These are phyloP conservation scores for Cheilosia soror DNA, from an alignment of 2,888 invertebrate genomes.

Conservation along the genomic window DNA sequence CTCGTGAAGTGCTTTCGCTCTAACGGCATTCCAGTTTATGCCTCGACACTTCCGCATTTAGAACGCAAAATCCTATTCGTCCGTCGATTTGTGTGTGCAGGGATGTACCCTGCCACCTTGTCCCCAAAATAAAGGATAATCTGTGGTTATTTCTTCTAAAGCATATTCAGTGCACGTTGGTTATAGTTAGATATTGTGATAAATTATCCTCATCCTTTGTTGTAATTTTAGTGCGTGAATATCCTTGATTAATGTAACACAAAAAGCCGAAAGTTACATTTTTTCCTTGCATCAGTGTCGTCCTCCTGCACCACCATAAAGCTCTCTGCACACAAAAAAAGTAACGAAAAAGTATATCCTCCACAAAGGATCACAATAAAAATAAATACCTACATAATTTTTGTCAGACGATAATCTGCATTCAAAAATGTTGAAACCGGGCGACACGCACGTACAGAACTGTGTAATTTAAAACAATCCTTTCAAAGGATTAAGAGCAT, in stretches of 20 bases:
- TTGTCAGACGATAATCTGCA: conserved; percentile 9
- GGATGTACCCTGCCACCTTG: conserved; percentile 46
- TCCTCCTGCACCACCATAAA: conserved; percentile 55
- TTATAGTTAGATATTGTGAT: conserved; percentile 39
- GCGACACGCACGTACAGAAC: conserved; percentile 30
- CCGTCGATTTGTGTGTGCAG: conserved; percentile 54
- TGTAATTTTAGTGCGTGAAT: background rate
- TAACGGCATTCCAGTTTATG: conserved; percentile 76
- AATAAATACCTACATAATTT: conserved; percentile 6
- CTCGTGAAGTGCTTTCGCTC: conserved; percentile 75
- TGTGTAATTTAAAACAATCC: conserved; percentile 40
- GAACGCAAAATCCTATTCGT: conserved; percentile 67
- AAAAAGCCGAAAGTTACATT: conserved; percentile 36
- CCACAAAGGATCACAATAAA: conserved; percentile 54
- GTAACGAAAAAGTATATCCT: conserved; percentile 39
- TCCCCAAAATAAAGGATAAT: conserved; percentile 42
- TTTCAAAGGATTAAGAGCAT: conserved; percentile 15
- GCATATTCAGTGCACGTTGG: background rate
- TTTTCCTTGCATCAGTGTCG: conserved; percentile 45
- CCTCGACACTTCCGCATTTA: conserved; percentile 77
- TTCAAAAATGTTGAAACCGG: conserved; percentile 39
- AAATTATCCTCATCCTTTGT: background rate
- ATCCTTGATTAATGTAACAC: conserved; percentile 24
- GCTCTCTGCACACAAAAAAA: conserved; percentile 54
- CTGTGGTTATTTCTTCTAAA: background rate